Conservation (phyloP, 2,888 invertebrate genomes). For the Ichneumon xanthorius region DNA sequence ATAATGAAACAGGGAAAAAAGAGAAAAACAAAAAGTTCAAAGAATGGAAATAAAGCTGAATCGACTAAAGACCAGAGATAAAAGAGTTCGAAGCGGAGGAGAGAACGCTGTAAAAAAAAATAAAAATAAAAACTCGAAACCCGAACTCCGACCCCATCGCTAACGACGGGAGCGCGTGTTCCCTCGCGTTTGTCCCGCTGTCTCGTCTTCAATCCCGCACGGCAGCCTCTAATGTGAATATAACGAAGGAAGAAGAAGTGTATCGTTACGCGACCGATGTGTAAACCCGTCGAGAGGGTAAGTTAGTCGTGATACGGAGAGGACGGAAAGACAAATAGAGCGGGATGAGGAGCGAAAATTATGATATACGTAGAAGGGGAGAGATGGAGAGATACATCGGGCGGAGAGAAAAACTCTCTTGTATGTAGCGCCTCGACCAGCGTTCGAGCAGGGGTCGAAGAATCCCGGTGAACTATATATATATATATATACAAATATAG, state of each 20-base stretch:
- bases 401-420: constrained; percentile 16
- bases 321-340: constrained; percentile 53
- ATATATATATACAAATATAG: constrained; percentile 1
- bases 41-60: constrained; percentile 22
- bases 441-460: constrained; percentile 40
- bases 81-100: constrained; percentile 1
- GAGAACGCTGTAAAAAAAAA: background rate
- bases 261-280: constrained; percentile 36
- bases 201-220: background rate
- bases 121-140: constrained; percentile 10
- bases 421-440: background rate
- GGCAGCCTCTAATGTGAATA: constrained; percentile 22
- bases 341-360: constrained; percentile 53
- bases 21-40: constrained; percentile 1
- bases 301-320: constrained; percentile 44
- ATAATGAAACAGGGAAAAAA: constrained; percentile 65
- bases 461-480: constrained; percentile 40
- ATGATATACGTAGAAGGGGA: constrained; percentile 41
- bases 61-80: constrained; percentile 31
- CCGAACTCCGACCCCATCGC: constrained; percentile 46
- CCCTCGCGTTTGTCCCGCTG: constrained; percentile 5
- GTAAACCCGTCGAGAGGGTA: constrained; percentile 52
- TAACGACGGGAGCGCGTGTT: constrained; percentile 57
- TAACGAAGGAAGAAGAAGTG: constrained; percentile 31
- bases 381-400: constrained; percentile 30